These are phyloP conservation scores for Tetragonula carbonaria DNA, from an alignment of 2,888 invertebrate species.

Conservation along the genomic window DNA sequence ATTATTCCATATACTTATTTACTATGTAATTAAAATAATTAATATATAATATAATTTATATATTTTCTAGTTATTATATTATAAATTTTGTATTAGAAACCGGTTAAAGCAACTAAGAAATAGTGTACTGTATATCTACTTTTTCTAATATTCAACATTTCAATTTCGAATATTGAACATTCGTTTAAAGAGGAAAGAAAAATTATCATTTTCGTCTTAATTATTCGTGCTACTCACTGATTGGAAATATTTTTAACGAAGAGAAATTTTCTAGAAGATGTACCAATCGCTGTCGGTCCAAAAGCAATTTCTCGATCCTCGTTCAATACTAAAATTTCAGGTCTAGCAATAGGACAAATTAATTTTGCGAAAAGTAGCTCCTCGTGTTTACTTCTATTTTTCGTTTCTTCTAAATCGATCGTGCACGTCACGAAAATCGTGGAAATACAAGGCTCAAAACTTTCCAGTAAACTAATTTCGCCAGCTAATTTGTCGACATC, in stretches of 20 bases:
- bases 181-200: not conserved
- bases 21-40: too few relatives aligned
- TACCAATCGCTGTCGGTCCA: constrained; percentile 39
- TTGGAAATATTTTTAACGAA: constrained; percentile 55
- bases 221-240: not conserved
- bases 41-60: too few relatives aligned
- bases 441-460: constrained; percentile 30
- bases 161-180: not conserved
- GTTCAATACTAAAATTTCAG: constrained; percentile 42
- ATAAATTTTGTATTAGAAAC: too few relatives aligned
- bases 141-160: not conserved
- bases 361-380: constrained; percentile 39
- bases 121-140: too few relatives aligned
- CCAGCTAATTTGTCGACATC: constrained; percentile 1
- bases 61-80: too few relatives aligned
- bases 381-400: not conserved
- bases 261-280: constrained; percentile 20
- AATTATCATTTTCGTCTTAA: not conserved
- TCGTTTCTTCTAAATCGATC: constrained; percentile 28
- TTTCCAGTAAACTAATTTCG: constrained; percentile 34
- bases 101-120: too few relatives aligned
- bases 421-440: constrained; percentile 40
- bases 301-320: constrained; percentile 28
- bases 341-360: constrained; percentile 42
- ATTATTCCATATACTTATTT: too few relatives aligned